phyloP scores from a whole-genome alignment of 2,888 invertebrate species.

The Ectropis crepuscularia region DNA sequence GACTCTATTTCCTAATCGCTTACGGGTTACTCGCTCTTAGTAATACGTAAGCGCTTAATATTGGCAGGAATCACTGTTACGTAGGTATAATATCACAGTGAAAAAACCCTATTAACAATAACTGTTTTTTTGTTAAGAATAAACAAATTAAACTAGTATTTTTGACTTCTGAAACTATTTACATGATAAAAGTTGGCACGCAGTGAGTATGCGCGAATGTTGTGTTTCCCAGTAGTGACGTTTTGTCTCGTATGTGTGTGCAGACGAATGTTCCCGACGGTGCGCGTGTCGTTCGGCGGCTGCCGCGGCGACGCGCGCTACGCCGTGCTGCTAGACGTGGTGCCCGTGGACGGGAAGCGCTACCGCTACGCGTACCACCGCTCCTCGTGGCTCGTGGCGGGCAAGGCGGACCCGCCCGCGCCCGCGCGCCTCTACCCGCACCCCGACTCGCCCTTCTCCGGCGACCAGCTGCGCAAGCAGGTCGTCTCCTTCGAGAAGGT shows the following conservation, averaged over 20 bases:
- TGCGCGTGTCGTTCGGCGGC: conserved; percentile 96
- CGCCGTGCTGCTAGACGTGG: conserved; percentile 97
- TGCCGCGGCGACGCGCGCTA: conserved; percentile 93
- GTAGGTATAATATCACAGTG: no score
- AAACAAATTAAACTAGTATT: no score
- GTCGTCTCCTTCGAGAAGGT: conserved; percentile 99
- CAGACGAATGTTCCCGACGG: conserved; percentile 99
- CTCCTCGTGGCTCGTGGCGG: conserved; percentile 98
- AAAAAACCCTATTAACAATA: no score
- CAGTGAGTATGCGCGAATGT: neutral
- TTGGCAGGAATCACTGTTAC: no score
- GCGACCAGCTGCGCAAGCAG: conserved; percentile 97
- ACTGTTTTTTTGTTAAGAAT: no score
- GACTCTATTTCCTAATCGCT: no score
- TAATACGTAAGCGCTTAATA: no score
- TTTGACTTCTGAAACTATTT: no score
- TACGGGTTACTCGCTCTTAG: no score
- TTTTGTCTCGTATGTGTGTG: conserved; percentile 41
- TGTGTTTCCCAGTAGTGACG: neutral
- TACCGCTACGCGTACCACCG: conserved; percentile 99
- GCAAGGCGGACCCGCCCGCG: conserved; percentile 98
- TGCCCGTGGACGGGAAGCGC: conserved; percentile 98
- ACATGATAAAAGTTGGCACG: no score
- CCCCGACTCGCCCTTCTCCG: conserved; percentile 98
- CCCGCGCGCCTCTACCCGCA: conserved; percentile 97